Percentiles rank a stretch among this genome's conserved stretches.
Conservation (phyloP, 2,113 vertebrate species). For the Spizaetus ornatus region DNA sequence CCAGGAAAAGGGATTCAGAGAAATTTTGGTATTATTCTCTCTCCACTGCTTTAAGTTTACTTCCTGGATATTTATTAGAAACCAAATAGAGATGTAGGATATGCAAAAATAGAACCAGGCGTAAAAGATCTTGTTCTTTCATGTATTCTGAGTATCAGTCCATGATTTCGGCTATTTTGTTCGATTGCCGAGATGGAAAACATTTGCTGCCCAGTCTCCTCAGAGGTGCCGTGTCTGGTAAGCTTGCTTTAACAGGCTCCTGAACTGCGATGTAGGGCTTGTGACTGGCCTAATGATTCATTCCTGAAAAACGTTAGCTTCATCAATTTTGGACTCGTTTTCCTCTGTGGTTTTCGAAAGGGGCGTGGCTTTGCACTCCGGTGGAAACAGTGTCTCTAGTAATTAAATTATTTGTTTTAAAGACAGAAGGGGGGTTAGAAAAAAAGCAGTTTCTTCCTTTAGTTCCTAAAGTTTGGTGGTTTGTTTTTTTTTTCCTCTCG, state of each 20-base stretch:
- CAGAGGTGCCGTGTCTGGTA: background rate
- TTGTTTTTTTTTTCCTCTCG: rapidly evolving
- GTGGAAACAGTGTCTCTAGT: background rate
- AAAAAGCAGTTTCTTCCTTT: background rate
- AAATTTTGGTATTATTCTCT: background rate
- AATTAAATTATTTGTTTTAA: background rate
- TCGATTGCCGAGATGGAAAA: background rate
- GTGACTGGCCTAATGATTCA: background rate
- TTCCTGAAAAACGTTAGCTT: background rate
- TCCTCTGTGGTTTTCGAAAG: background rate
- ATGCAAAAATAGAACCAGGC: background rate
- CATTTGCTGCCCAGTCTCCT: background rate
- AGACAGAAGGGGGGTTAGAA: background rate
- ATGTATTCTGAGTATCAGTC: background rate
- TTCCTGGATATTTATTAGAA: background rate
- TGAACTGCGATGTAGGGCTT: background rate
- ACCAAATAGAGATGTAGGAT: background rate
- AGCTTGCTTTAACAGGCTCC: background rate
- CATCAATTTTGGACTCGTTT: background rate
- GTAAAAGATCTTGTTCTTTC: background rate
- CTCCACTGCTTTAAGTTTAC: background rate
- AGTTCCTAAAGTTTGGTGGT: background rate
- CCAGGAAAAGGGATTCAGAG: background rate
- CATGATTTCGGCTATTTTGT: background rate
- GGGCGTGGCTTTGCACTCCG: background rate